Conservation (phyloP, 2,888 invertebrate species). For the Perithous albicinctus region DNA sequence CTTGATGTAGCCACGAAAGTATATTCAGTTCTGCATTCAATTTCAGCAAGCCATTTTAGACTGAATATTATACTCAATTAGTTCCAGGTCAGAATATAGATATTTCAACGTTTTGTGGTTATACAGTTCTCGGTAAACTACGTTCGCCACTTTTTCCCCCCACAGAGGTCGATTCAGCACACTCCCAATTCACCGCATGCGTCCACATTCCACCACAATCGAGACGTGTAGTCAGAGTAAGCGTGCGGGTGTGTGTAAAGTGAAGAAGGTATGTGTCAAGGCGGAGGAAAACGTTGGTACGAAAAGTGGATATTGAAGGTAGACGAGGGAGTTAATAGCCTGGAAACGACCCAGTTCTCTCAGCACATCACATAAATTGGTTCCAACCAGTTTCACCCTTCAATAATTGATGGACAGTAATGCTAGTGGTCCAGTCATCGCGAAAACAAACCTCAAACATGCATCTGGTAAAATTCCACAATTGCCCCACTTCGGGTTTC, state of each 20-base stretch:
- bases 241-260: neutral
- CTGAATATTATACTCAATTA: no score
- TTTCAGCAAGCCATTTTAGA: no score
- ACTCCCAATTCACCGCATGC: constrained; percentile 18
- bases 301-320: constrained; percentile 12
- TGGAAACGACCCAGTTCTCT: constrained; percentile 77
- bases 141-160: constrained; percentile 31
- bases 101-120: no score
- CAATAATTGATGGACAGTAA: constrained; percentile 67
- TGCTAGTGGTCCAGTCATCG: constrained; percentile 69
- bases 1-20: no score
- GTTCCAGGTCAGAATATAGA: no score
- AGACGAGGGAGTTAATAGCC: constrained; percentile 69
- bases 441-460: constrained; percentile 69
- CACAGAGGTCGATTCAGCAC: constrained; percentile 18
- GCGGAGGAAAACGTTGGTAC: constrained; percentile 25
- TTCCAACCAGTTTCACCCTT: constrained; percentile 76
- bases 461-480: constrained; percentile 23
- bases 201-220: neutral
- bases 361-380: constrained; percentile 76
- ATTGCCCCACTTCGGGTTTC: no score
- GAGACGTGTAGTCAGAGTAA: neutral
- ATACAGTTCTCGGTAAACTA: no score
- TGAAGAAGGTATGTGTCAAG: constrained; percentile 24
- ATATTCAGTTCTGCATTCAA: no score